Conservation (phyloP, 2,888 invertebrate genomes). For the Drosophila kambysellisi region DNA sequence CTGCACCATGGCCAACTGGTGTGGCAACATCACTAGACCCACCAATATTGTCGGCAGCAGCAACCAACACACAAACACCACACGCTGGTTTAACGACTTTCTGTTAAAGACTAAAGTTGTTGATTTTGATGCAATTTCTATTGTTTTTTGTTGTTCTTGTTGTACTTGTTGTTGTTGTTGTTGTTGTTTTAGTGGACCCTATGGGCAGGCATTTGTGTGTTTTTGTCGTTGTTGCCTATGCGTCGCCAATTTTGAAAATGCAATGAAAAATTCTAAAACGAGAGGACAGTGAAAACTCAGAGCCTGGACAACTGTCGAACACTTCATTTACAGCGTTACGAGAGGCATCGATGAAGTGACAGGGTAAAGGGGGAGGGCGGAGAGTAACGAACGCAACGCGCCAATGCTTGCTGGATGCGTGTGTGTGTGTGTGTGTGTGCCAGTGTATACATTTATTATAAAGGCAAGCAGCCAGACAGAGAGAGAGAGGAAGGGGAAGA, state of each 20-base stretch:
- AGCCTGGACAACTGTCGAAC: constrained; percentile 48
- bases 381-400: constrained; percentile 43
- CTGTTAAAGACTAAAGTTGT: constrained; percentile 61
- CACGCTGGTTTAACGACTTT: constrained; percentile 54
- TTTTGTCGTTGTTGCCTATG: constrained; percentile 53
- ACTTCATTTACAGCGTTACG: constrained; percentile 69
- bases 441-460: constrained; percentile 61
- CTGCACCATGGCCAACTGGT: constrained; percentile 7
- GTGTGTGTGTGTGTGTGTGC: constrained; percentile 15
- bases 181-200: constrained; percentile 36
- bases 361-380: background rate
- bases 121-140: constrained; percentile 49
- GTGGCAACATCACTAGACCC: constrained; percentile 19
- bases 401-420: constrained; percentile 42
- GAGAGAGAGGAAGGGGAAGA: background rate
- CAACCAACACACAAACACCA: constrained; percentile 19
- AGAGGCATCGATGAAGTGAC: constrained; percentile 26
- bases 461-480: constrained; percentile 45
- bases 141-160: constrained; percentile 32
- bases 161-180: constrained; percentile 13
- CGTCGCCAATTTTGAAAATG: constrained; percentile 65
- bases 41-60: background rate
- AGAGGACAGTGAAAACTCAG: constrained; percentile 42
- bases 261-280: constrained; percentile 67
- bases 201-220: constrained; percentile 26